A percentile compares a stretch with the other conserved stretches of the same genome.
phyloP scores from a whole-genome alignment of 2,888 invertebrate genomes.

The Thymelicus sylvestris region DNA sequence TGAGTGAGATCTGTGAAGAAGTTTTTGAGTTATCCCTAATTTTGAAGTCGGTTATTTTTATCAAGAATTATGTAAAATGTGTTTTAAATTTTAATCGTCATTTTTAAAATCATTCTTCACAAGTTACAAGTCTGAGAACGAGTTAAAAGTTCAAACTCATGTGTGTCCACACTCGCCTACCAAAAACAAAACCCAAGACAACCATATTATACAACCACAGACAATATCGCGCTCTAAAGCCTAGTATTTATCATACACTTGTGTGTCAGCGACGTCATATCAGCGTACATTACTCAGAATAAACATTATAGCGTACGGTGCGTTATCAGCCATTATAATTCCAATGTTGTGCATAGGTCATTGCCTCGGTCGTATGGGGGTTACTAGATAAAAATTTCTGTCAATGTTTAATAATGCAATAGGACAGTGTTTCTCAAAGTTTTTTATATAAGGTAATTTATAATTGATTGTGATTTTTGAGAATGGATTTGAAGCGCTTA shows the following conservation, averaged over 20 bases:
- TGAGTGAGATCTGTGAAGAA: too few relatives aligned
- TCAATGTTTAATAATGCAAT: constrained; percentile 30
- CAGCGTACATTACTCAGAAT: constrained; percentile 19
- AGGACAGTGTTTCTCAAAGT: constrained; percentile 23
- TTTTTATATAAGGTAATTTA: neutral
- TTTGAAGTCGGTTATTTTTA: too few relatives aligned
- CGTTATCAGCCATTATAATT: constrained; percentile 47
- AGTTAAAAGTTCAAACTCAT: too few relatives aligned
- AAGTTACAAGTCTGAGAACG: too few relatives aligned
- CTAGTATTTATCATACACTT: neutral
- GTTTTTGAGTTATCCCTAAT: too few relatives aligned
- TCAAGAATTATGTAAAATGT: too few relatives aligned
- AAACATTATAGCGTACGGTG: constrained; percentile 22
- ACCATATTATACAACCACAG: too few relatives aligned
- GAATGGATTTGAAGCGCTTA: too few relatives aligned
- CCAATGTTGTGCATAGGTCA: constrained; percentile 45
- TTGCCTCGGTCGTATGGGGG: constrained; percentile 41
- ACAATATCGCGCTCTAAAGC: too few relatives aligned
- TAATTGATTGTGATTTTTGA: neutral
- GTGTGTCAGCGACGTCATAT: neutral
- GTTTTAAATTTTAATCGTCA: too few relatives aligned
- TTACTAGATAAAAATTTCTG: constrained; percentile 36
- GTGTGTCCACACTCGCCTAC: neutral
- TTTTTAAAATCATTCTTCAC: too few relatives aligned
- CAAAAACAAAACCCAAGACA: neutral